phyloP scores from a whole-genome alignment of 2,113 vertebrate species.

The Poeciliopsis prolifica region DNA sequence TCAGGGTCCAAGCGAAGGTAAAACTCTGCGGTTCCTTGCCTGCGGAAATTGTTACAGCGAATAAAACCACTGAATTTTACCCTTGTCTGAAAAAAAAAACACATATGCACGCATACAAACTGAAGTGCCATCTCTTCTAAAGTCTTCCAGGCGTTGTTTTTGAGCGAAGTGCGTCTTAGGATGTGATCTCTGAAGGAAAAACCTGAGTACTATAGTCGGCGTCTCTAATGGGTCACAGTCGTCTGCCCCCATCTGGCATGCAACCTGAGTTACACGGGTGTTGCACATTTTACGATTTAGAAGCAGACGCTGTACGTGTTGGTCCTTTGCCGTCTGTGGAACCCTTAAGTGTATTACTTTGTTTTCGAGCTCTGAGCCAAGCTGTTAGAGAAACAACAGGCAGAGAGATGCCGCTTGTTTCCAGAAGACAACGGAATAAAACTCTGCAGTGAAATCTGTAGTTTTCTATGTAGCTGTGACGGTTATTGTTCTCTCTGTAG shows the following conservation, averaged over 20 bases:
- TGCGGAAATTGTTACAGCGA: constrained; percentile 52
- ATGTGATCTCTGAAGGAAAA: constrained; percentile 42
- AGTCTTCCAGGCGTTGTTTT: constrained; percentile 76
- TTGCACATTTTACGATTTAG: constrained; percentile 47
- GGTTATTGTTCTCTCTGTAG: constrained; percentile 53
- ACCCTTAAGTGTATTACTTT: constrained; percentile 63
- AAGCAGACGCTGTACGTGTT: constrained; percentile 28
- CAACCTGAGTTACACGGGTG: constrained; percentile 52
- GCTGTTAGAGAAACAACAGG: constrained; percentile 44
- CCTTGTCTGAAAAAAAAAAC: constrained; percentile 11
- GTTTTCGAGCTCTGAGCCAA: constrained; percentile 59
- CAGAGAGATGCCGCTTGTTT: constrained; percentile 48
- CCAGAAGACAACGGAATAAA: constrained; percentile 25
- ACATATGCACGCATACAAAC: constrained; percentile 24
- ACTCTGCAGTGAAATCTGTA: constrained; percentile 44
- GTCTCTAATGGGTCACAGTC: constrained; percentile 50
- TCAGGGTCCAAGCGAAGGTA: constrained; percentile 75
- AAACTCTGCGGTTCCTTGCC: constrained; percentile 43
- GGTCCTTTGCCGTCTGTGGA: constrained; percentile 49
- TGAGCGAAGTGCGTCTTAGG: constrained; percentile 55
- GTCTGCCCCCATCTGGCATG: constrained; percentile 53
- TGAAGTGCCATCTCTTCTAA: constrained; percentile 65
- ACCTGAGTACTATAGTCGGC: constrained; percentile 33
- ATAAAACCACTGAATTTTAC: constrained; percentile 22
- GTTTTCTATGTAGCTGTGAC: constrained; percentile 62